Conservation (phyloP, 2,113 vertebrate genomes). For the Seriola rivoliana region DNA sequence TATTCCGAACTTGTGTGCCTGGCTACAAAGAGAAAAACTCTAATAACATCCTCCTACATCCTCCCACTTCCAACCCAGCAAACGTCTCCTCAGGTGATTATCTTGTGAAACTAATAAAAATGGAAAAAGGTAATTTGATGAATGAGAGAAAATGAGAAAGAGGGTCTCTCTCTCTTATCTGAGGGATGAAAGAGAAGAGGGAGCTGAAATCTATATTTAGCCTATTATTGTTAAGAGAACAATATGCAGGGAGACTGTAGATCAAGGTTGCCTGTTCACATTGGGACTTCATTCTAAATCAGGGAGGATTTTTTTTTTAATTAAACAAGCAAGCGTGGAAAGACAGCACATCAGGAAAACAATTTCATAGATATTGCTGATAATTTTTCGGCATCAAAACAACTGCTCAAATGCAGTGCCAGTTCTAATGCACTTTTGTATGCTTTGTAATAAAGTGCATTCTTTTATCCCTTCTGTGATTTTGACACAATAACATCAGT, state of each 20-base stretch:
- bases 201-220: slow-evolving; percentile 64
- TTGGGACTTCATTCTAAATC: slow-evolving; percentile 55
- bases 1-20: not conserved
- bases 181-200: slow-evolving; percentile 64
- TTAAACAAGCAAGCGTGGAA: slow-evolving; percentile 38
- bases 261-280: slow-evolving; percentile 62
- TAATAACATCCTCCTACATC: slow-evolving; percentile 21
- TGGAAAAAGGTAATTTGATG: slow-evolving; percentile 55
- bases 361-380: slow-evolving; percentile 17
- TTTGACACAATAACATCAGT: not conserved
- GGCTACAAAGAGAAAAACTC: not conserved
- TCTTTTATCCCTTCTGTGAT: not conserved
- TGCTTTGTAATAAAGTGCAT: not conserved
- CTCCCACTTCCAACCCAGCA: slow-evolving; percentile 9
- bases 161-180: slow-evolving; percentile 48
- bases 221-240: slow-evolving; percentile 62
- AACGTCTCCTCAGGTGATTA: slow-evolving; percentile 53
- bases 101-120: slow-evolving; percentile 57
- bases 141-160: slow-evolving; percentile 55
- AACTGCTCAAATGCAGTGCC: not conserved
- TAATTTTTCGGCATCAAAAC: slow-evolving; percentile 11
- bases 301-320: slow-evolving; percentile 40
- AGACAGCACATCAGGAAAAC: slow-evolving; percentile 23
- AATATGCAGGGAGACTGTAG: slow-evolving; percentile 51
- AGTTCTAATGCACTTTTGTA: not conserved